phyloP scores from a whole-genome alignment of 2,113 vertebrate species.

The Pampusana beccarii region DNA sequence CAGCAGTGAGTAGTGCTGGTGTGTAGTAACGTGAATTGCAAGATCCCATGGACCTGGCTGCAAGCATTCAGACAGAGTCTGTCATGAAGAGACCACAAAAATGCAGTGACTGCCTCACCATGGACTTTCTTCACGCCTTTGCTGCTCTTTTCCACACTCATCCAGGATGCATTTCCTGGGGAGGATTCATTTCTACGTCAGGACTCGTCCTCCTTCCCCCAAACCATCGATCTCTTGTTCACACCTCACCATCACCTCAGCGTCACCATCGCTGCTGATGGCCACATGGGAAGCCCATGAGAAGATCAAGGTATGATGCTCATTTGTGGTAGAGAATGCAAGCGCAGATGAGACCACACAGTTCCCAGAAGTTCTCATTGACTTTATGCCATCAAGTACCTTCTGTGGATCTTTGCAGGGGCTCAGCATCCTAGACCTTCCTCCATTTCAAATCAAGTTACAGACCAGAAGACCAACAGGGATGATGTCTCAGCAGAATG shows the following conservation, averaged over 20 bases:
- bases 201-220: neutral
- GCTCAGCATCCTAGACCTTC: neutral
- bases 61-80: rapidly evolving
- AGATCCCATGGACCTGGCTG: neutral
- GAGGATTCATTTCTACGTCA: neutral
- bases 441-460: neutral
- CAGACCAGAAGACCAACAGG: neutral
- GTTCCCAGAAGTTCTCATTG: neutral
- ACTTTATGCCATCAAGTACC: neutral
- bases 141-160: neutral
- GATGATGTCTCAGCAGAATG: neutral
- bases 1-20: neutral
- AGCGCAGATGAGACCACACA: neutral
- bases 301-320: neutral
- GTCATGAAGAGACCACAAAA: neutral
- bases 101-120: neutral
- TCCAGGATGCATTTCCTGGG: neutral
- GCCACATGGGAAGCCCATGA: neutral
- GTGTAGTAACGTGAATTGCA: neutral
- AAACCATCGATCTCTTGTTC: neutral
- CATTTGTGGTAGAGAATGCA: rapidly evolving
- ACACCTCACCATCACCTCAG: neutral
- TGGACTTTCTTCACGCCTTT: neutral
- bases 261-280: neutral
- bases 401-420: neutral